Evolutionary conservation across 92 coral and sea anemone species (phyloP).

Genomic region (Hydrozoanthus gracilis): DNA sequence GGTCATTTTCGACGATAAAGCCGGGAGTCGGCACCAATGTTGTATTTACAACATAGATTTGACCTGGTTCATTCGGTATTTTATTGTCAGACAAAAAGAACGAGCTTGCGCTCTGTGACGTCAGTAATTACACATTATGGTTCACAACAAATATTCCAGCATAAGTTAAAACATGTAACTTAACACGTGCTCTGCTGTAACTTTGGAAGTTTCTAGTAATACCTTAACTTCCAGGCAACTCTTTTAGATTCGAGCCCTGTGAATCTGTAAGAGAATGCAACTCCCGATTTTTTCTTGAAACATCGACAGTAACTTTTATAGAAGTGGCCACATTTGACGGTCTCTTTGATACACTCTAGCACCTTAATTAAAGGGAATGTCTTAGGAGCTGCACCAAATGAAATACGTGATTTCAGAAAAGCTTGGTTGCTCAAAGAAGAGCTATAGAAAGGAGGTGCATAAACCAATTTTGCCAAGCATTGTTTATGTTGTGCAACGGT

Average conservation of each 20-base stretch:
- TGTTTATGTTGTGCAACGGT: slow-evolving; percentile 60
- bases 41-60: too few relatives aligned
- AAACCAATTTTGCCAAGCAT: slow-evolving; percentile 75
- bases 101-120: too few relatives aligned
- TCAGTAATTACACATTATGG: too few relatives aligned
- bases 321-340: slow-evolving; percentile 44
- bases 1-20: too few relatives aligned
- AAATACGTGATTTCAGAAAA: slow-evolving; percentile 32
- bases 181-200: background rate
- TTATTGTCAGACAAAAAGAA: too few relatives aligned
- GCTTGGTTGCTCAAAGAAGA: slow-evolving; percentile 29
- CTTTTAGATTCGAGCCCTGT: slow-evolving; percentile 46
- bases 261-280: slow-evolving; percentile 44
- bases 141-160: too few relatives aligned
- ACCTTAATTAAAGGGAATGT: slow-evolving; percentile 27
- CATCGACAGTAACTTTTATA: slow-evolving; percentile 37
- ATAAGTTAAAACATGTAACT: background rate
- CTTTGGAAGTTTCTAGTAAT: background rate
- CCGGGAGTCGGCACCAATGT: too few relatives aligned
- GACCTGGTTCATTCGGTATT: too few relatives aligned
- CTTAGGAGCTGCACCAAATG: slow-evolving; percentile 25
- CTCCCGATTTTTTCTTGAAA: slow-evolving; percentile 35
- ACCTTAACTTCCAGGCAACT: slow-evolving; percentile 12
- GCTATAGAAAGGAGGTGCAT: slow-evolving; percentile 42
- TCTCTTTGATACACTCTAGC: slow-evolving; percentile 44